Evolutionary conservation across 2,797 vertebrate species (phyloP).

Genomic region (Girardinus metallicus): DNA sequence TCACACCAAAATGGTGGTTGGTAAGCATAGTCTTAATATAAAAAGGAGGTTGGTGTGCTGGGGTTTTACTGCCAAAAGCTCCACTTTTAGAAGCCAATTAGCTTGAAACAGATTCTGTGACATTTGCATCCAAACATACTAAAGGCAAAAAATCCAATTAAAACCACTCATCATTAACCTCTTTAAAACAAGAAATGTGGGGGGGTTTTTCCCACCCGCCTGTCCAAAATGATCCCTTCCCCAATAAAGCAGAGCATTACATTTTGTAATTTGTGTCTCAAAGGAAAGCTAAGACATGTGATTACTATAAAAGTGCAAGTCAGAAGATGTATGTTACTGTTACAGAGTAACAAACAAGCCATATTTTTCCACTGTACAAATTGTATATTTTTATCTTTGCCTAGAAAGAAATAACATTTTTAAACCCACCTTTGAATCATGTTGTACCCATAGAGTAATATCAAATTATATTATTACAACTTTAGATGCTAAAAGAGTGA

Average conservation of each 20-base stretch:
- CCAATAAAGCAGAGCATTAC: background rate
- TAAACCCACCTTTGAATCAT: background rate
- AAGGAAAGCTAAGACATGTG: background rate
- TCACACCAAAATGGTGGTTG: conserved; percentile 68
- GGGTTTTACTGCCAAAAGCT: conserved; percentile 40
- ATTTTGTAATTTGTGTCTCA: background rate
- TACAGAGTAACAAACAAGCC: background rate
- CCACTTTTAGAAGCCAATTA: background rate
- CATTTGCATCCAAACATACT: background rate
- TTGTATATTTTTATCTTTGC: background rate
- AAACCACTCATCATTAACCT: conserved; percentile 2
- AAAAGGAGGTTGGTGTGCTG: conserved; percentile 13
- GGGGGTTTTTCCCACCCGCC: background rate
- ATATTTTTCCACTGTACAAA: background rate
- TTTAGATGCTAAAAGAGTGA: background rate
- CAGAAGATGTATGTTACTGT: background rate
- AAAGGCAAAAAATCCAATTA: background rate
- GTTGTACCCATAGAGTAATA: background rate
- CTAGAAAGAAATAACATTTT: background rate
- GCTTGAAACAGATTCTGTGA: background rate
- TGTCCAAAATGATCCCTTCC: background rate
- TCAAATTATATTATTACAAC: background rate
- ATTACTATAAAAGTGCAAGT: background rate
- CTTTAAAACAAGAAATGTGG: background rate
- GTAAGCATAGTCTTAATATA: conserved; percentile 48